Percentiles rank a stretch among this genome's conserved stretches.
These are phyloP conservation scores for Uropsilus gracilis DNA, from an alignment of 2,113 vertebrate genomes.

Conservation along the genomic window DNA sequence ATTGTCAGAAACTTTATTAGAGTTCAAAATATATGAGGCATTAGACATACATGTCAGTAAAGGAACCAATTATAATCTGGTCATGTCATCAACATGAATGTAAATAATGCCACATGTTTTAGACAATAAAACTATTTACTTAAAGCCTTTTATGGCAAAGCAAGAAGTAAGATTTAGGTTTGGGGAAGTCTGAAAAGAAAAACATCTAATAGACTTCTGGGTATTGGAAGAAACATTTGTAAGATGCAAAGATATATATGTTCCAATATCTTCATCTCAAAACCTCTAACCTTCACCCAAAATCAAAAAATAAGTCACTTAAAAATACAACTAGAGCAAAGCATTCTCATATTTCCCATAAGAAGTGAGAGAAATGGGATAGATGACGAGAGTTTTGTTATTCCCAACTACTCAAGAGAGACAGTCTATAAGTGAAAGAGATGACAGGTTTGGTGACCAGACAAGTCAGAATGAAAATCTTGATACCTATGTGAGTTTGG, in stretches of 20 bases:
- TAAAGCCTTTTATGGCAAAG: background rate
- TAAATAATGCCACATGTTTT: slow-evolving; percentile 17
- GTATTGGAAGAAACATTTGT: background rate
- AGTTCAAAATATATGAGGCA: slow-evolving; percentile 28
- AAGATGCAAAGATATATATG: background rate
- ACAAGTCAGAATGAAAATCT: background rate
- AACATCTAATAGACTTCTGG: background rate
- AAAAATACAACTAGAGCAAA: background rate
- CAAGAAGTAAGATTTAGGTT: background rate
- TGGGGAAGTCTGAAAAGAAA: background rate
- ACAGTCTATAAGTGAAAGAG: background rate
- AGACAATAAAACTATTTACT: slow-evolving; percentile 15
- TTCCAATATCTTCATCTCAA: background rate
- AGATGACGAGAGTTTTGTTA: background rate
- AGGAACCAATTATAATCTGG: background rate
- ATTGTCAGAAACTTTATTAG: slow-evolving; percentile 39
- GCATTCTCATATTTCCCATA: background rate
- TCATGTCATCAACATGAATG: slow-evolving; percentile 9
- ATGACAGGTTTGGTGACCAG: background rate
- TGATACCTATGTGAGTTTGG: background rate
- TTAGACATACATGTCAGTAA: background rate
- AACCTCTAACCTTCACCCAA: background rate
- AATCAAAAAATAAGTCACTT: background rate
- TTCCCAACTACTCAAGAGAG: background rate
- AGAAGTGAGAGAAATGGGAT: background rate